Evolutionary conservation across 2,113 vertebrate species (phyloP), one percentile per base, ranked within the genome.

Genomic region (Festucalex cinctus): DNA sequence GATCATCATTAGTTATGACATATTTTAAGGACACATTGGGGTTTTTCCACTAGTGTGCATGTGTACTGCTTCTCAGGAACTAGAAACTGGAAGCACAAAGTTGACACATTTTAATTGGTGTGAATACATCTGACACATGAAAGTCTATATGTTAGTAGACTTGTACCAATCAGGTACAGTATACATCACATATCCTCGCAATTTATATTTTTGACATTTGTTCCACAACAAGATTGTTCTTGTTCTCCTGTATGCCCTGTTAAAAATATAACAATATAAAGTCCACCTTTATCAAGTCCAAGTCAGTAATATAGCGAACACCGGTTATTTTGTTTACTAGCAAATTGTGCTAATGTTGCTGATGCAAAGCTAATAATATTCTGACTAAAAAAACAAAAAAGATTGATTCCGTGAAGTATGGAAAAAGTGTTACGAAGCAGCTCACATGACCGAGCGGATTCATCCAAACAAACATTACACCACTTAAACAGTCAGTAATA

Each of bases 101-200:
- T 71, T 86, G 80, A 83, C 85, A 88, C 58, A 58, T 90, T 89
- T 87, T 83, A 85, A 88, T 82, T 83, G 73, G 79, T 86, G 83
- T 86, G 70, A 76, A 74, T 78, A 65, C 85, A 85, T 83, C 76
- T 80, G 79, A 73, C 73, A 77, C 69, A 75, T 68, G 28, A 71
- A 44, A 74, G 9, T 51, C 48, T 22, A 77, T 12, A 82, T 82
- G 79, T 78, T 78, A 49, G 48, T 14, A 32, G 51, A 66, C 53
- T 5, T 65, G 65, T 28, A 69, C 66, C 24, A 73, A 56, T 61
- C 16, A 58, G 57, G 58, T 20, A 53, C n/a, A 53, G n/a, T 10
- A 53, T 1, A 53, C 9, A 24, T 53, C 16, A 26, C 14, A 12
- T 28, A 57, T 19, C 6, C 16, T 57, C 32, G 5, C 17, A n/a